These are phyloP conservation scores for Xiphias gladius DNA, from an alignment of 2,113 vertebrate genomes.

Conservation along the genomic window DNA sequence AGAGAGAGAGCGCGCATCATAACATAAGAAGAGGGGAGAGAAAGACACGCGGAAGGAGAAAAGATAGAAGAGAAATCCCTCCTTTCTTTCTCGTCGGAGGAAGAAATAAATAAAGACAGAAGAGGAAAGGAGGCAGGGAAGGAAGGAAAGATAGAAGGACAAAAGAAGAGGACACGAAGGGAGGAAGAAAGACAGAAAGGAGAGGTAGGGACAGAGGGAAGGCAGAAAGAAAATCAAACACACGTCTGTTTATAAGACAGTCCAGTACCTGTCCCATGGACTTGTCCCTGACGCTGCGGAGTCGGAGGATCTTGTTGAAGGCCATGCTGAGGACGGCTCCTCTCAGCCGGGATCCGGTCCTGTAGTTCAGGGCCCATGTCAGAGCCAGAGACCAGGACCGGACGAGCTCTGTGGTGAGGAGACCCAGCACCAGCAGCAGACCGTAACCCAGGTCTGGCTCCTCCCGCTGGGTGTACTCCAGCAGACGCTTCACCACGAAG, in stretches of 20 bases:
- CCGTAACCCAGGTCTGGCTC: constrained; percentile 89
- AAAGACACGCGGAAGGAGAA: not conserved
- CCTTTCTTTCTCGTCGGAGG: no score
- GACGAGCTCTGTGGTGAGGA: constrained; percentile 90
- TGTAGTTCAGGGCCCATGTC: constrained; percentile 95
- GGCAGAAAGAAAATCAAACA: no score
- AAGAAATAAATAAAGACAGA: no score
- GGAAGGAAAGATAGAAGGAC: not conserved
- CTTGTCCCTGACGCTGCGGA: constrained; percentile 92
- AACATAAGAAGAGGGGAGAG: not conserved
- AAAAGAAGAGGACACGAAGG: not conserved
- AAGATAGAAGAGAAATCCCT: no score
- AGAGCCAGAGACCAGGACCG: constrained; percentile 94
- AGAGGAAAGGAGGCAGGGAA: no score
- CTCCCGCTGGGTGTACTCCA: constrained; percentile 91
- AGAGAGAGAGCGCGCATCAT: no score
- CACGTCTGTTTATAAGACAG: no score
- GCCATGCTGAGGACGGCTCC: constrained; percentile 93
- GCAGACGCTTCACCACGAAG: constrained; percentile 92
- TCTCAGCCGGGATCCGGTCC: constrained; percentile 91
- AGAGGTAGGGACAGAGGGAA: no score
- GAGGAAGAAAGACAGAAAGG: no score
- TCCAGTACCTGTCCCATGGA: constrained; percentile 90
- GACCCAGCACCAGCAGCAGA: constrained; percentile 91
- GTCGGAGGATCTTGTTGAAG: constrained; percentile 92